Percentiles rank a stretch among this genome's conserved stretches.
phyloP scores from a whole-genome alignment of 1,140 invertebrate species.

The Heliothis subflexa region DNA sequence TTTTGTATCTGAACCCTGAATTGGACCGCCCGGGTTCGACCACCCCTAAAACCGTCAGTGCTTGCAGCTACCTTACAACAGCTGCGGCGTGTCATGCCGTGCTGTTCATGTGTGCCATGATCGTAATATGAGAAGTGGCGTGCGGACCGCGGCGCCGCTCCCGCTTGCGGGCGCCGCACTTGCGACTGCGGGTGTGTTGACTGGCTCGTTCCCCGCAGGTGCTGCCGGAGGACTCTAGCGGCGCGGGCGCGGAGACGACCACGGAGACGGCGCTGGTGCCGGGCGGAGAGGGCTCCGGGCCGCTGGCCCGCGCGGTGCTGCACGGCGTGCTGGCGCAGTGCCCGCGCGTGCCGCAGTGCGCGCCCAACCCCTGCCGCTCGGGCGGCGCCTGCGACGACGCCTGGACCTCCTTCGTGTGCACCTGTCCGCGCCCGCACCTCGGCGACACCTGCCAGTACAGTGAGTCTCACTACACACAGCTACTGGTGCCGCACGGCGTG shows the following conservation, averaged over 20 bases:
- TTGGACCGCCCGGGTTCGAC: no score
- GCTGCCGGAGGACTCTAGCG: conserved; percentile 63
- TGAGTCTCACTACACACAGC: conserved; percentile 59
- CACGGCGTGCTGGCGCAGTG: conserved; percentile 89
- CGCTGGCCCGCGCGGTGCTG: conserved; percentile 61
- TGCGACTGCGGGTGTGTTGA: no score
- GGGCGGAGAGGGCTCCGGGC: conserved; percentile 43
- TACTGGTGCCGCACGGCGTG: conserved; percentile 69
- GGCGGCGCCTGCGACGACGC: conserved; percentile 93
- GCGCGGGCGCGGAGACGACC: conserved; percentile 51
- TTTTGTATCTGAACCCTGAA: no score
- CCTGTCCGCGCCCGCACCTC: conserved; percentile 94
- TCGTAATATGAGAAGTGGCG: no score
- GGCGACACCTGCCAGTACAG: conserved; percentile 95
- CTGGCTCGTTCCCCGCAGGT: conserved; percentile 54
- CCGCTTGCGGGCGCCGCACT: no score
- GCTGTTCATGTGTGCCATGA: no score
- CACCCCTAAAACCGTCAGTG: no score
- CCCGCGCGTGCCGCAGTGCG: conserved; percentile 92
- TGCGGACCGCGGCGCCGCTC: no score
- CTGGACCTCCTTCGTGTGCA: conserved; percentile 84
- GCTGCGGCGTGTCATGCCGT: no score
- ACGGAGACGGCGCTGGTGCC: conserved; percentile 45
- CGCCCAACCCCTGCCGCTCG: conserved; percentile 94
- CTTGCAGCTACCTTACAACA: no score